Base-by-base conservation (phyloP, 1,140 invertebrate genomes). In the Pogonognathellus flavescens region DNA sequence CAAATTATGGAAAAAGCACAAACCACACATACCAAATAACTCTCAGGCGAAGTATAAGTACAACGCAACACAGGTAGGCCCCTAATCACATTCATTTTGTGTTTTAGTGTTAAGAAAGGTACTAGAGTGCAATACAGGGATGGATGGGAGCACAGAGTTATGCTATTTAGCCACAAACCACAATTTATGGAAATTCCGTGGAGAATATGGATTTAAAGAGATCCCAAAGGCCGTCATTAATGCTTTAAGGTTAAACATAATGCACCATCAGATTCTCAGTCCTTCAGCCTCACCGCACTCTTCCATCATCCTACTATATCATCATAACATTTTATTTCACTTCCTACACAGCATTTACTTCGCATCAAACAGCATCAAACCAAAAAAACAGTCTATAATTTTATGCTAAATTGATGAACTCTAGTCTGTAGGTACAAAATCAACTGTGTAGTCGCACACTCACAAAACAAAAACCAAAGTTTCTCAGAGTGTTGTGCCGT, bases 171-270 rank as follows among this genome's bases (percentile, higher is more conserved):
- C 70, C 31, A 31, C 25, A 76, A 76, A 76, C 70, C 31, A 76
- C 70, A 76, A 76, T 76, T 76, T 76, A 76, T 76, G 70, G 25
- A 76, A 76, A 76, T 76, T 76, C 70, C n/a, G 31, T n/a, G 41
- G 31, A 76, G 41, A 76, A 76, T 49, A 76, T 76, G 70, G 16
- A 76, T 76, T 76, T 76, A 41, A 76, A 50, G 70, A 76, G 41
- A 76, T 50, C 31, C n/a, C 70, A 76, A 76, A 76, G 70, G 16
- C 70, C 25, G 14, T 76, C 70, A 76, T 76, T 76, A 76, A 18
- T n/a, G 70, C 16, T 50, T 31, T 49, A n/a, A 76, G 70, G 70
- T 76, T 76, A 76, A 76, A 76, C 70, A n/a, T 76, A 76, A 76
- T 76, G 25, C 70, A 49, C 70, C 66, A 76, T 76, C 25, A 49